These are phyloP conservation scores for Ophioninae sp. DNA, from an alignment of 2,888 invertebrate genomes.

Conservation along the genomic window DNA sequence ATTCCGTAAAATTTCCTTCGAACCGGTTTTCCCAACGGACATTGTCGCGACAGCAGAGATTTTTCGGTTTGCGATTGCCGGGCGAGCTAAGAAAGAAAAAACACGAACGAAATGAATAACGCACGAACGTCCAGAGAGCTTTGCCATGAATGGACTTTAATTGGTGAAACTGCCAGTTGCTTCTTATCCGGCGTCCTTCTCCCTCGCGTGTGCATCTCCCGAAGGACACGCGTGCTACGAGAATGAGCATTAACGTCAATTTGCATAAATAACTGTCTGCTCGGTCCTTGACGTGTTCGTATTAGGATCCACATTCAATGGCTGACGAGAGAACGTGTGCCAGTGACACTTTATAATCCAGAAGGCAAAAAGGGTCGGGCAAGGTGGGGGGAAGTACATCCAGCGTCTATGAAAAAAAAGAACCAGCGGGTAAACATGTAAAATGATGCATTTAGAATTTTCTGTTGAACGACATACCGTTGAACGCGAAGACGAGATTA, in stretches of 20 bases:
- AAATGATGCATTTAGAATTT: slow-evolving; percentile 47
- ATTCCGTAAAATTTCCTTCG: slow-evolving; percentile 7
- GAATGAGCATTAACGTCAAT: slow-evolving; percentile 63
- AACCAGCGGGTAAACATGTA: slow-evolving; percentile 15
- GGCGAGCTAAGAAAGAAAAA: slow-evolving; percentile 4
- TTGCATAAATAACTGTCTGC: slow-evolving; percentile 69
- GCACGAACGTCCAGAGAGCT: slow-evolving; percentile 8
- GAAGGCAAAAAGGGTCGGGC: background rate
- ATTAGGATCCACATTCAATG: slow-evolving; percentile 29
- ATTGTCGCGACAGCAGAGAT: background rate
- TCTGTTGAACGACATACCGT: slow-evolving; percentile 39
- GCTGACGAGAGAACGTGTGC: slow-evolving; percentile 2
- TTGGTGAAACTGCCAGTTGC: slow-evolving; percentile 65
- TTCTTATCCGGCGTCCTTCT: slow-evolving; percentile 36
- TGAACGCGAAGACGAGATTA: slow-evolving; percentile 59
- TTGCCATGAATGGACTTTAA: slow-evolving; percentile 64
- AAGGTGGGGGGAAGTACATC: background rate
- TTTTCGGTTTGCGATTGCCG: slow-evolving; percentile 5
- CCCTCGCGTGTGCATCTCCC: slow-evolving; percentile 6
- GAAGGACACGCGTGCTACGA: slow-evolving; percentile 40
- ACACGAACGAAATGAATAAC: slow-evolving; percentile 16
- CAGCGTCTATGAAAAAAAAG: background rate
- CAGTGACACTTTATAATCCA: background rate
- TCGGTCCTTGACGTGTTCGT: slow-evolving; percentile 15
- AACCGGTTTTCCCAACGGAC: slow-evolving; percentile 32